Evolutionary conservation across 1,140 invertebrate genomes (phyloP), one percentile per base, ranked within the genome.

Genomic region (Pissodes strobi): DNA sequence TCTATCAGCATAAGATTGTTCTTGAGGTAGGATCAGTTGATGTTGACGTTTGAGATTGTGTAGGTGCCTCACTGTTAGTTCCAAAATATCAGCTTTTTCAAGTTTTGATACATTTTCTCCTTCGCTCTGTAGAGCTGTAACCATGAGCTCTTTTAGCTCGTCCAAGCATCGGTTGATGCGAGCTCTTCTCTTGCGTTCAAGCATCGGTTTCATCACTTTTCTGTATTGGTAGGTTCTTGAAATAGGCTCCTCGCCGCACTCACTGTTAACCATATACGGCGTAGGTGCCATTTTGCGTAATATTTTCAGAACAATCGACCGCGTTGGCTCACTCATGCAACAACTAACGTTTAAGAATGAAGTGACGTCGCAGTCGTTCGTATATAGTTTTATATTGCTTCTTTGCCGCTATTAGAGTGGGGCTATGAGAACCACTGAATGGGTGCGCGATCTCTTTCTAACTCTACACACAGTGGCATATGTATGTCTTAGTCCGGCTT

Each of bases 41-140:
- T 88, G 85, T 76, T 91, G 88, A 25, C 86, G 82, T 67, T 90
- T 88, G 15, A 95, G 82, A 64, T 88, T 91, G 80, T 94, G 91
- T 67, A 98, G 81, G 75, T 96, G 93, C 68, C 91, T 87, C 12
- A 98, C 95, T 1, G 95, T 97, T 78, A 97, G 82, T 77, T 98
- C 96, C 65, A 98, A 84, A 74, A 98, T 96, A 79, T 98, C 95
- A 12, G 95, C 95, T 78, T 98, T 98, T 80, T 98, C 96, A 76
- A 98, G 79, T 74, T 97, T 96, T 30, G 92, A 90, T 37, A 94
- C 91, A 78, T 91, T 92, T 76, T 94, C 92, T 48, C 92, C 91
- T 76, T 94, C 91, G 45, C 88, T 86, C 66, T 92, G 90, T 5
- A 94, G 79, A 38, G 93, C 90, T 63, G 90, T 89, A 66, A 95